These are phyloP conservation scores for Zoanthus sansibaricus DNA, from an alignment of 92 coral and sea anemone species.

Conservation along the genomic window DNA sequence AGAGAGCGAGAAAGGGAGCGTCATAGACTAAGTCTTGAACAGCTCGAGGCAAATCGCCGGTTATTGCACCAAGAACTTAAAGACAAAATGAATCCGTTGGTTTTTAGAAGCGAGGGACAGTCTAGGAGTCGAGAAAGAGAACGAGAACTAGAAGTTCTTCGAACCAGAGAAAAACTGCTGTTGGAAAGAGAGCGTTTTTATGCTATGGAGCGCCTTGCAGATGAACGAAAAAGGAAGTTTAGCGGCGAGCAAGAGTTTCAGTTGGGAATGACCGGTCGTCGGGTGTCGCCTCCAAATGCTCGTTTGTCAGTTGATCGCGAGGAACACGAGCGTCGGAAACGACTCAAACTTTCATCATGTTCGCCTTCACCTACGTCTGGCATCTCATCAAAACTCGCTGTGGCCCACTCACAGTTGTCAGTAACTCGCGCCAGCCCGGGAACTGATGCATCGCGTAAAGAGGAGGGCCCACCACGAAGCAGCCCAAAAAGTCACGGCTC, in stretches of 20 bases:
- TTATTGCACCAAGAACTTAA: constrained; percentile 89
- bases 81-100: constrained; percentile 89
- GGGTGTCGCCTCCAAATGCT: constrained; percentile 71
- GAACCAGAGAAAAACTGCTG: constrained; percentile 86
- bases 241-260: constrained; percentile 73
- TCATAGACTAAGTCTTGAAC: constrained; percentile 86
- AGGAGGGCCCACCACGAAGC: constrained; percentile 47
- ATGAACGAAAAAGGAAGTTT: constrained; percentile 80
- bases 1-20: constrained; percentile 90
- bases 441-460: constrained; percentile 56
- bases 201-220: constrained; percentile 77
- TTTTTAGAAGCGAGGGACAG: constrained; percentile 78
- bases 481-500: constrained; percentile 50
- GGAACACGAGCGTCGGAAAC: constrained; percentile 80
- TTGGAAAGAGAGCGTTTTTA: constrained; percentile 74
- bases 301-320: constrained; percentile 69
- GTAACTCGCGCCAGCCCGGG: constrained; percentile 48
- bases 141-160: constrained; percentile 73
- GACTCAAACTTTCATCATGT: constrained; percentile 59
- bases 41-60: constrained; percentile 88
- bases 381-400: constrained; percentile 27
- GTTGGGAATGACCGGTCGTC: constrained; percentile 64
- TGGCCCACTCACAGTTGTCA: constrained; percentile 42
- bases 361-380: constrained; percentile 61
- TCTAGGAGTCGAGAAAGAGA: constrained; percentile 78